These are phyloP conservation scores for Diplolepis rosae DNA, from an alignment of 2,888 invertebrate species.

Conservation along the genomic window DNA sequence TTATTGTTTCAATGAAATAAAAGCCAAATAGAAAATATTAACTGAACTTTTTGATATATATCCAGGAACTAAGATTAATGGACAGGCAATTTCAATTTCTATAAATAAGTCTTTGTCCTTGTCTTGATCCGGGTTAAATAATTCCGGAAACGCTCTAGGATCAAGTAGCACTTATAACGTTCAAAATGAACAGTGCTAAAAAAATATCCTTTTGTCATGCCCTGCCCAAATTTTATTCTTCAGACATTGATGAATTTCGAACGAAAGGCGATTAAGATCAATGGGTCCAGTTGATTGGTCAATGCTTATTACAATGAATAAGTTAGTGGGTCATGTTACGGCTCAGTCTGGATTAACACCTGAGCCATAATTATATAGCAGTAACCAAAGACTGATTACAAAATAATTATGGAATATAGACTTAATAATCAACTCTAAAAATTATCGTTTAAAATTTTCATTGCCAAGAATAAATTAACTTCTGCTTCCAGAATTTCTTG, in stretches of 20 bases:
- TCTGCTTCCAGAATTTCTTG: too few relatives aligned
- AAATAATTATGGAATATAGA: too few relatives aligned
- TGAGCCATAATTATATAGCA: not conserved
- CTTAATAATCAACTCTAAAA: too few relatives aligned
- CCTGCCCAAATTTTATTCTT: slow-evolving; percentile 4
- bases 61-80: not conserved
- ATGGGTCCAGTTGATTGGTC: slow-evolving; percentile 7
- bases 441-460: too few relatives aligned
- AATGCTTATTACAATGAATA: not conserved
- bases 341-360: not conserved
- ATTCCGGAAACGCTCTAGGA: not conserved
- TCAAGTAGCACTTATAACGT: not conserved
- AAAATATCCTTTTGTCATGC: not conserved
- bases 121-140: slow-evolving; percentile 23
- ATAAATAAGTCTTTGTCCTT: slow-evolving; percentile 15
- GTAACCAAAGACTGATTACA: too few relatives aligned
- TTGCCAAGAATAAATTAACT: too few relatives aligned
- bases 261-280: slow-evolving; percentile 4
- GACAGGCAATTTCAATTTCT: not conserved
- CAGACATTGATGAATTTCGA: slow-evolving; percentile 22
- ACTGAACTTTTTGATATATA: too few relatives aligned
- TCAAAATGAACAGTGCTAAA: not conserved
- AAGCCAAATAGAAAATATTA: too few relatives aligned
- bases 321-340: not conserved
- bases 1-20: too few relatives aligned